Base-by-base conservation (phyloP, 2,797 vertebrate genomes). In the Phalloptychus januarius region DNA sequence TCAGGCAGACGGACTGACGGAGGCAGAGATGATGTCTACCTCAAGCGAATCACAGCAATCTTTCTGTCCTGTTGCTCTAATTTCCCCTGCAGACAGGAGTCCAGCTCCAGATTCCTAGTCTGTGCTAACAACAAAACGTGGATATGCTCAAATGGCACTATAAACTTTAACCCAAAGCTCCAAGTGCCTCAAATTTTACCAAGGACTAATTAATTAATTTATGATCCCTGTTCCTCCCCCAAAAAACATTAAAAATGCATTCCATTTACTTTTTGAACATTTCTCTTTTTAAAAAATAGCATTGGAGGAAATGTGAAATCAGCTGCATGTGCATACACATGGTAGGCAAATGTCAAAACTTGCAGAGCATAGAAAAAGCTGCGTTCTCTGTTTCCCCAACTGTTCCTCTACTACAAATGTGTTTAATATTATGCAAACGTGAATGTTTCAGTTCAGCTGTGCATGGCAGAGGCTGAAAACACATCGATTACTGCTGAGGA, bases 41-140 rank as follows among this genome's bases (percentile, higher is more conserved):
- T 89, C 79, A 76, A 79, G 91, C 82, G 79, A 76, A 73, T 87
- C 77, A 78, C 63, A 79, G 73, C 80, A 85, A 80, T 88, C 77
- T 56, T 58, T 79, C 74, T 85, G 81, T 75, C 76, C 73, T 33
- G 36, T 83, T 83, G 65, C 45, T 75, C 18, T 81, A 54, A 72
- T 46, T 86, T 36, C 16, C 46, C 45, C 13, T 45, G 54, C 71
- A 90, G 79, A 82, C 40, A n/a, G 74, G 71, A 63, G 67, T 78
- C 54, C 44, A 73, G 72, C 40, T 83, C 71, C 7, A 31, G 7
- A 72, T 54, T 72, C 79, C 71, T 77, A 7, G 2, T 5, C 1
- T 50, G 12, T 52, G n/a, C 7, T 72, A 58, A 70, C 63, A 45
- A 54, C 23, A 44, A 72, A 82, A 40, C 11, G 4, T 67, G 20